Evolutionary conservation across 2,888 invertebrate genomes (phyloP).

Genomic region (Abrostola triplasia): DNA sequence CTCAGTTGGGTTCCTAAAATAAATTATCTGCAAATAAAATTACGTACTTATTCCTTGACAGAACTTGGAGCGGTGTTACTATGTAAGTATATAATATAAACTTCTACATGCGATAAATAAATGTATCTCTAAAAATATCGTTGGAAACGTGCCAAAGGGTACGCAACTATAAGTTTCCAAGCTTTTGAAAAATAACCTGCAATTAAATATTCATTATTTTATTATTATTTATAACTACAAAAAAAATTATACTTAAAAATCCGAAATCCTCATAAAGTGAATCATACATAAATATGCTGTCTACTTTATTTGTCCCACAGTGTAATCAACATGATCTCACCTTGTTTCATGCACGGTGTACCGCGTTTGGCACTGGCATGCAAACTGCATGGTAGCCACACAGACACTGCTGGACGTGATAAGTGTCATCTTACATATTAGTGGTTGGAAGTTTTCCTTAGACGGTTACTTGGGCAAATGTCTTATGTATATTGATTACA

Average conservation of each 20-base stretch:
- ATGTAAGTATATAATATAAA: no score
- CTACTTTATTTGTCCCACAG: conserved; percentile 12
- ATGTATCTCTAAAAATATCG: no score
- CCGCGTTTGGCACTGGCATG: conserved; percentile 50
- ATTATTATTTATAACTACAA: background rate
- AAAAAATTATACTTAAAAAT: no score
- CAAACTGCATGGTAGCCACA: conserved; percentile 52
- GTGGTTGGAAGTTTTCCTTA: conserved; percentile 35
- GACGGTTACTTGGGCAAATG: conserved; percentile 14
- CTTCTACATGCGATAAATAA: no score
- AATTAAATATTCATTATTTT: no score
- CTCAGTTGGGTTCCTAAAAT: background rate
- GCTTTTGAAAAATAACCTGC: no score
- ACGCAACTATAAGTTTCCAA: no score
- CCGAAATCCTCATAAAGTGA: background rate
- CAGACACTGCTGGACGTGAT: conserved; percentile 23
- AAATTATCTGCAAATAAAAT: no score
- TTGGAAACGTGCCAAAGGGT: no score
- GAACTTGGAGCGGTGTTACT: no score
- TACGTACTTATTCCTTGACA: no score
- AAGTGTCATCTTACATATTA: conserved; percentile 44
- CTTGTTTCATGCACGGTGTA: conserved; percentile 55
- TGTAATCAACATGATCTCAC: conserved; percentile 44
- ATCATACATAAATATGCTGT: background rate
- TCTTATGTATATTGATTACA: conserved; percentile 25